These are phyloP conservation scores for Hypsopygia costalis DNA, from an alignment of 2,888 invertebrate genomes.

Conservation along the genomic window DNA sequence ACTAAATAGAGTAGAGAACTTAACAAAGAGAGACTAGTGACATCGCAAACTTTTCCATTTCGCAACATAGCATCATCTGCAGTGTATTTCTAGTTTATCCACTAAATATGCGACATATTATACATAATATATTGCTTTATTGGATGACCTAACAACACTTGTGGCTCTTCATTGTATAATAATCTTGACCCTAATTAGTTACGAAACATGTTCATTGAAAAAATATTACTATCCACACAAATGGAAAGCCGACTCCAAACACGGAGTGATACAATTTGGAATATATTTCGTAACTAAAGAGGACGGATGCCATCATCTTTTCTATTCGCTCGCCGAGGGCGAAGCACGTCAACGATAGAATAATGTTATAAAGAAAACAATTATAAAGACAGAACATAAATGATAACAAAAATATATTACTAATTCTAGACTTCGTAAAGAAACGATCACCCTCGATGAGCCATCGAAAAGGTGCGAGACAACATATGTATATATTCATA, in stretches of 20 bases:
- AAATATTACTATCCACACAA: not conserved
- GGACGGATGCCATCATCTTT: slow-evolving; percentile 34
- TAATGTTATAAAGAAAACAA: slow-evolving; percentile 51
- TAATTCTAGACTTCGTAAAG: slow-evolving; percentile 58
- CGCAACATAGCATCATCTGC: not conserved
- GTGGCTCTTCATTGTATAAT: slow-evolving; percentile 41
- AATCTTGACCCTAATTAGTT: slow-evolving; percentile 36
- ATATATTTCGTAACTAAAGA: slow-evolving; percentile 46
- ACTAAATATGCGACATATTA: slow-evolving; percentile 26
- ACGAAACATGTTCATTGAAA: slow-evolving; percentile 39
- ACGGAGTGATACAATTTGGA: slow-evolving; percentile 26
- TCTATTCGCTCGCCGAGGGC: slow-evolving; percentile 40
- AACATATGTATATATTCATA: slow-evolving; percentile 47
- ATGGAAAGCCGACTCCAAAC: slow-evolving; percentile 16
- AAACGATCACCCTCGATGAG: slow-evolving; percentile 49
- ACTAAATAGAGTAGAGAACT: slow-evolving; percentile 11
- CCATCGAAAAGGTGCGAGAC: slow-evolving; percentile 36
- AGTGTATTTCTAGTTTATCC: slow-evolving; percentile 4
- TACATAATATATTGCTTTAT: slow-evolving; percentile 21
- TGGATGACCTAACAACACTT: slow-evolving; percentile 24
- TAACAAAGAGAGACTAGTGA: slow-evolving; percentile 5
- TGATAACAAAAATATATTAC: slow-evolving; percentile 72
- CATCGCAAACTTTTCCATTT: not conserved
- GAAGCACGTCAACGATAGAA: slow-evolving; percentile 43
- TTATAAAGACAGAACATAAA: slow-evolving; percentile 60